These are phyloP conservation scores for Dicrurus megarhynchus DNA, from an alignment of 2,113 vertebrate genomes.

Conservation along the genomic window DNA sequence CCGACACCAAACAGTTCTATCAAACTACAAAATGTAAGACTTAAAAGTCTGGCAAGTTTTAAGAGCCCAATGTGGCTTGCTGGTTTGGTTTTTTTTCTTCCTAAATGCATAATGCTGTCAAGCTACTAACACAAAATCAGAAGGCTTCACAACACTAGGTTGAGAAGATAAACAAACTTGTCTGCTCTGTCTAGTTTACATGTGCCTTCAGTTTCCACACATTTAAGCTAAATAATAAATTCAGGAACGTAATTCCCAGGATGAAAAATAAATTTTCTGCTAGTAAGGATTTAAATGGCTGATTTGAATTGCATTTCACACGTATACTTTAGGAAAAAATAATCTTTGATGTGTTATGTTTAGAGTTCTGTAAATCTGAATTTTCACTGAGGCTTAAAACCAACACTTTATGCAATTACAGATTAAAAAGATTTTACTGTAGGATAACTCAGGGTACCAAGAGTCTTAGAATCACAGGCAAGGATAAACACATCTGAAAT, in stretches of 20 bases:
- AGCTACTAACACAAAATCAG: not conserved
- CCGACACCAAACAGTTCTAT: not conserved
- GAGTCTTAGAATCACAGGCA: conserved; percentile 9
- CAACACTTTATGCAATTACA: conserved; percentile 26
- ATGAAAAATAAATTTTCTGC: not conserved
- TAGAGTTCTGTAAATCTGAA: not conserved
- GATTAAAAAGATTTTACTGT: conserved; percentile 9
- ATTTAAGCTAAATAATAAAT: not conserved
- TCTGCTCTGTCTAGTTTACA: not conserved
- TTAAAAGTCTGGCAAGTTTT: not conserved
- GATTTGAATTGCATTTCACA: conserved; percentile 10
- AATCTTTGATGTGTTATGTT: conserved; percentile 13
- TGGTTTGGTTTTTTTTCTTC: not conserved
- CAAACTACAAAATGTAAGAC: not conserved
- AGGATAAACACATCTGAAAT: conserved; percentile 1
- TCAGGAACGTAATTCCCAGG: not conserved
- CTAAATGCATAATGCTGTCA: not conserved
- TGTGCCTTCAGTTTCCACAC: not conserved
- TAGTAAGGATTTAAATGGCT: conserved; percentile 18
- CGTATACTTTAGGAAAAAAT: not conserved
- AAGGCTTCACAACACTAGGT: not conserved
- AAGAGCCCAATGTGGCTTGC: not conserved
- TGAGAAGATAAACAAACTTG: not conserved
- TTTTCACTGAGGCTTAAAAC: conserved; percentile 50
- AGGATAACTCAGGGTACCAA: conserved; percentile 31